Base-by-base conservation (phyloP, 2,113 vertebrate genomes). In the Erythrocercus mccallii region DNA sequence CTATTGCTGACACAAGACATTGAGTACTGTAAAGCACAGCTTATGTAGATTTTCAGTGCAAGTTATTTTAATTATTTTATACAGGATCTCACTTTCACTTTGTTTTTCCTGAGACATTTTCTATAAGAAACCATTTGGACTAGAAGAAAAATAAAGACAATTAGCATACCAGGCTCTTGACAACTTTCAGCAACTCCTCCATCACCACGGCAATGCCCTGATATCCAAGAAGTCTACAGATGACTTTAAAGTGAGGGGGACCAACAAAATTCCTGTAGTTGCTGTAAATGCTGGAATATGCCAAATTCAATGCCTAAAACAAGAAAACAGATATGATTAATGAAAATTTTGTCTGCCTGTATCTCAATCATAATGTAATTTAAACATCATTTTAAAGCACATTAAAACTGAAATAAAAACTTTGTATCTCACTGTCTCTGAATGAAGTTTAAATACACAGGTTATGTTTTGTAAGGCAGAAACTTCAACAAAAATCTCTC, bases 151-250 rank as follows among this genome's bases (percentile, higher is more conserved):
- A 17, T 9, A 78, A 33, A 64, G 60, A 58, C 33, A 71, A 56
- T 38, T 53, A 60, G 91, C 97, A 76, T 97, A 99, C 99, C 98
- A 99, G 96, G 93, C 98, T 99, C 97, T 99, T 99, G 83, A 99
- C 98, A 13, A 99, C 98, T 96, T 99, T 99, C 90, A 99, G 97
- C 88, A 99, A 90, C 84, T 99, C 99, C 53, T 99, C 99, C 99
- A 99, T 99, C 86, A 99, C 99, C 62, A 99, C 99, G 5, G 99
- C 99, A 27, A 99, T 99, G 37, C 99, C 99, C 95, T 99, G 99
- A 87, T 99, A 99, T 31, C 98, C 98, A 11, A 99, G 97, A 57
- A 99, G 98, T 74, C 98, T 96, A 95, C 99, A 99, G 95, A 99
- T 98, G 66, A 98, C 98, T 96, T 98, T 98, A 70, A 99, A 98